Base-by-base conservation (phyloP, 1,140 invertebrate species). In the Venturia canescens region DNA sequence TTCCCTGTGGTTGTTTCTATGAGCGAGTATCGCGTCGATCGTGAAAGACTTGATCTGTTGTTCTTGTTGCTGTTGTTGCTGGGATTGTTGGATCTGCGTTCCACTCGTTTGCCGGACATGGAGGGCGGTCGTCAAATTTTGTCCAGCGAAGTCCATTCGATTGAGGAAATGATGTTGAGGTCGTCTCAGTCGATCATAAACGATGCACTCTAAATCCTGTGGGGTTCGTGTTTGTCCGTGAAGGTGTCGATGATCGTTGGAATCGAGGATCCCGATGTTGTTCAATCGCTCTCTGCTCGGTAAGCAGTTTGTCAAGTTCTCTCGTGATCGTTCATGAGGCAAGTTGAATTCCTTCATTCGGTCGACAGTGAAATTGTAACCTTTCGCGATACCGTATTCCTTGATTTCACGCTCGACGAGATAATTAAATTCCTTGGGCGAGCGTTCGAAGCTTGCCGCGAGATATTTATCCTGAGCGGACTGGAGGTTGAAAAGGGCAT, bases 21-120 rank as follows among this genome's bases (percentile, higher is more conserved):
- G 90, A 9, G 95, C 96, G n/a, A 97, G 92, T 85, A 97, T 96
- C 21, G 95, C 95, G 82, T 96, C 96, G 84, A 97, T 97, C 23
- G 96, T 96, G 86, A 97, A 97, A 1, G 95, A 95, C 86, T 95
- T 95, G 31, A 89, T 86, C 69, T 91, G 91, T 21, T 89, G 90
- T 71, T 92, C 90, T 4, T 90, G 90, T 21, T 90, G 87, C 27
- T 89, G 90, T 16, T 90, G 88, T 48, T 89, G 89, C 23, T 88
- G 87, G 7, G 85, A 81, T 60, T 91, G 89, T 0, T 90, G 88
- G 27, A 90, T 70, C 34, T 90, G 88, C 13, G 89, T 88, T 87
- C 87, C 66, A 89, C 83, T 50, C 78, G 81, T 23, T 75, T 81
- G 29, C 60, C 76, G 50, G 72, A 69, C 21, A 16, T 80, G 79